These are phyloP conservation scores for Microvelia longipes DNA, from an alignment of 1,140 invertebrate genomes.

Conservation along the genomic window DNA sequence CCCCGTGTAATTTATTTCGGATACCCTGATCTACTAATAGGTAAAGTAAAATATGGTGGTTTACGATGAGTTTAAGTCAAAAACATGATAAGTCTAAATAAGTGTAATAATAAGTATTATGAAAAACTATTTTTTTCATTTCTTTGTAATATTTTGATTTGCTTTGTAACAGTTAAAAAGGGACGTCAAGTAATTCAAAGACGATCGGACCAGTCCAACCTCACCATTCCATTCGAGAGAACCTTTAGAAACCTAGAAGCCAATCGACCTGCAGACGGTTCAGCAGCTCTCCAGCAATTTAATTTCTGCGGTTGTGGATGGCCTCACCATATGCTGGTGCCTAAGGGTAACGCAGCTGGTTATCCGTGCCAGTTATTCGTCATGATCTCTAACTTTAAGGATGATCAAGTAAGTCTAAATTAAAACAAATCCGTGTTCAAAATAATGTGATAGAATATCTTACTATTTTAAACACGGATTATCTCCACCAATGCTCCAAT, in stretches of 20 bases:
- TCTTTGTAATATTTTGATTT: too few relatives aligned
- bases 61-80: too few relatives aligned
- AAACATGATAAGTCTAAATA: too few relatives aligned
- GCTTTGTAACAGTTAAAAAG: constrained; percentile 31
- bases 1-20: too few relatives aligned
- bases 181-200: constrained; percentile 38
- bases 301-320: constrained; percentile 74
- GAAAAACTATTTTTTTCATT: too few relatives aligned
- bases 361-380: constrained; percentile 53
- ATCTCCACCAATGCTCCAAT: too few relatives aligned
- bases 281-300: constrained; percentile 22
- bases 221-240: constrained; percentile 44
- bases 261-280: constrained; percentile 28
- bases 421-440: background rate
- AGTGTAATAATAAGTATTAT: too few relatives aligned
- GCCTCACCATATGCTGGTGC: constrained; percentile 67
- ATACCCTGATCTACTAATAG: too few relatives aligned
- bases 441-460: background rate
- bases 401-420: constrained; percentile 35
- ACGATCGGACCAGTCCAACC: constrained; percentile 36
- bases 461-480: background rate
- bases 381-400: constrained; percentile 58
- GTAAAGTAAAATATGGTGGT: too few relatives aligned
- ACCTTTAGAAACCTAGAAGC: constrained; percentile 39
- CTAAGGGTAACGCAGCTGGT: constrained; percentile 53